phyloP scores from a whole-genome alignment of 2,113 vertebrate species.

The Zonotrichia leucophrys region DNA sequence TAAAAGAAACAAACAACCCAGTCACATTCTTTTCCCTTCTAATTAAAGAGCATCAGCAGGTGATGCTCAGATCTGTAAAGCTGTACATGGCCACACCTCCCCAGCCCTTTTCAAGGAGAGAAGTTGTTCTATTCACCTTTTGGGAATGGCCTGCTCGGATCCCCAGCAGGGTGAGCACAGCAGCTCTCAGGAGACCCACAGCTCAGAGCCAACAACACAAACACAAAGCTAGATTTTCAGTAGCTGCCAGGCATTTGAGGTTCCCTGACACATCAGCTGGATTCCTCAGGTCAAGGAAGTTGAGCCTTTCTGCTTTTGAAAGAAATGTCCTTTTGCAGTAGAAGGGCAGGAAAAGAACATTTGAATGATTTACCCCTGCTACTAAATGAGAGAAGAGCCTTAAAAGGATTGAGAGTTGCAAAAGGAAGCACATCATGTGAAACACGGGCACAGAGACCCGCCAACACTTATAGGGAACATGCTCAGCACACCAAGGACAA shows the following conservation, averaged over 20 bases:
- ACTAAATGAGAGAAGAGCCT: not conserved
- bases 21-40: not conserved
- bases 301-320: not conserved
- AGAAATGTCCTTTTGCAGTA: not conserved
- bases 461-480: not conserved
- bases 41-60: not conserved
- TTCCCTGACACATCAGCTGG: not conserved
- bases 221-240: not conserved
- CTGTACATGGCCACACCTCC: not conserved
- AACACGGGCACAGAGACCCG: not conserved
- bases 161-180: not conserved
- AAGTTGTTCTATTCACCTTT: not conserved
- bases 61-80: not conserved
- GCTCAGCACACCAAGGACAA: not conserved
- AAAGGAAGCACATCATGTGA: not conserved
- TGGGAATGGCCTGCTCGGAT: not conserved
- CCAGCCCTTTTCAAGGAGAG: not conserved
- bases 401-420: not conserved
- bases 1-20: not conserved
- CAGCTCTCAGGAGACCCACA: not conserved
- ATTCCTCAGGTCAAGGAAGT: not conserved
- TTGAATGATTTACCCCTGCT: not conserved
- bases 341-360: accelerated
- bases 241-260: not conserved
- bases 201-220: not conserved